phyloP scores from a whole-genome alignment of 1,140 invertebrate genomes.

The Ostrea edulis region DNA sequence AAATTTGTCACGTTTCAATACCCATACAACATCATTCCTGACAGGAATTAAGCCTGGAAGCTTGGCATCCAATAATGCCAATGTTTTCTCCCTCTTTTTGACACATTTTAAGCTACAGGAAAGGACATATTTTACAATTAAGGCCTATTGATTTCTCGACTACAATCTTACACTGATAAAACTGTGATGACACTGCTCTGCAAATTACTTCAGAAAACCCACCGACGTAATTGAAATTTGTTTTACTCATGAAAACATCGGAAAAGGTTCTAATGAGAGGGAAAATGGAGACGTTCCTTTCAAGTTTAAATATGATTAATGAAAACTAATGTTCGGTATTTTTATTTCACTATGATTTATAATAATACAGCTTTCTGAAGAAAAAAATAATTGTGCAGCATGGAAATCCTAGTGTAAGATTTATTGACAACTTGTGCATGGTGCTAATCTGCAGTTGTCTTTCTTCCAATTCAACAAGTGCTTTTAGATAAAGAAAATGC shows the following conservation, averaged over 20 bases:
- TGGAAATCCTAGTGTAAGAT: background rate
- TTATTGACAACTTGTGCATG: background rate
- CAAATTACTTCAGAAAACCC: constrained; percentile 30
- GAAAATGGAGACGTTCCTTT: constrained; percentile 12
- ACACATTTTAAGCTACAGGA: constrained; percentile 10
- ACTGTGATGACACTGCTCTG: background rate
- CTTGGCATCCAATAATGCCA: background rate
- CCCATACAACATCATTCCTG: background rate
- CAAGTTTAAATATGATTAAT: constrained; percentile 23
- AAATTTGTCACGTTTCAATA: background rate
- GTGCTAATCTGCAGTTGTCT: background rate
- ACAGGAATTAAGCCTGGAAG: background rate
- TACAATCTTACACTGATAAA: constrained; percentile 5
- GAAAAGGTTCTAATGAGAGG: constrained; percentile 14
- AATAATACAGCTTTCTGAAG: background rate
- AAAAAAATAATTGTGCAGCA: background rate
- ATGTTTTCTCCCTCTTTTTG: constrained; percentile 5
- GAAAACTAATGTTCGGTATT: constrained; percentile 1
- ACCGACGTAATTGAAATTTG: constrained; percentile 1
- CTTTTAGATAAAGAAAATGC: background rate
- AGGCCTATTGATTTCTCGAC: constrained; percentile 17
- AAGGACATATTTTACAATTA: constrained; percentile 39
- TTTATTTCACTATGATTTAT: background rate
- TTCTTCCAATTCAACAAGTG: constrained; percentile 6
- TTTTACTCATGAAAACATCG: constrained; percentile 13